Evolutionary conservation across 2,888 invertebrate species (phyloP), one percentile per base, ranked within the genome.

Genomic region (Sinohyriopsis cumingii): DNA sequence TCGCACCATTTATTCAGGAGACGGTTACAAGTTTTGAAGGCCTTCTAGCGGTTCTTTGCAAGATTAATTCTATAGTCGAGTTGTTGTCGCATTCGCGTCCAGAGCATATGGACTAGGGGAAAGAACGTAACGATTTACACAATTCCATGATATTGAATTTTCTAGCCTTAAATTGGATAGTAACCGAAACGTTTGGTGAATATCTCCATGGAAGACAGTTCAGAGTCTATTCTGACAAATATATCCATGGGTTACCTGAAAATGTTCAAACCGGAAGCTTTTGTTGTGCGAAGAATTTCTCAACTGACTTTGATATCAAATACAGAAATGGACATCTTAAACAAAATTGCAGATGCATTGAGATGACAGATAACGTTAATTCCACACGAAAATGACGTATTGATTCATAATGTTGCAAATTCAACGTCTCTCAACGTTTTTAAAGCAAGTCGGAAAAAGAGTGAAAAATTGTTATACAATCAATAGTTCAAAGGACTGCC

Each of bases 121-220:
- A 53, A 69, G 25, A 74, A 78, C 63, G 69, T 71, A 62, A 45
- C 61, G 5, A 71, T 71, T 54, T n/a, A n/a, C 75, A 71, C 62
- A 78, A 75, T 59, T 55, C 65, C 22, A 68, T 75, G 68, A 78
- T 73, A 59, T 61, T 75, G 55, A 73, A 78, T 53, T 55, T 77
- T 18, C 25, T 78, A 7, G 72, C 67, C 20, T 59, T 70, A 22
- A 70, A 64, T 55, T 69, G 73, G 70, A 67, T 65, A 28, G 65
- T 73, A 5, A 73, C 67, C n/a, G 67, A 73, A 25, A 73, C 64
- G 55, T 70, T 70, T 25, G 60, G 73, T 24, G 73, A 73, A n/a
- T 66, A 62, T 65, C 59, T 71, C 0, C n/a, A 68, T n/a, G 65
- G 72, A 12, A 18, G 63, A 20, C 53, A 59, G 12, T 72, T 72